Evolutionary conservation across 1,140 invertebrate genomes (phyloP), one percentile per base, ranked within the genome.

Genomic region (Saccostrea echinata): DNA sequence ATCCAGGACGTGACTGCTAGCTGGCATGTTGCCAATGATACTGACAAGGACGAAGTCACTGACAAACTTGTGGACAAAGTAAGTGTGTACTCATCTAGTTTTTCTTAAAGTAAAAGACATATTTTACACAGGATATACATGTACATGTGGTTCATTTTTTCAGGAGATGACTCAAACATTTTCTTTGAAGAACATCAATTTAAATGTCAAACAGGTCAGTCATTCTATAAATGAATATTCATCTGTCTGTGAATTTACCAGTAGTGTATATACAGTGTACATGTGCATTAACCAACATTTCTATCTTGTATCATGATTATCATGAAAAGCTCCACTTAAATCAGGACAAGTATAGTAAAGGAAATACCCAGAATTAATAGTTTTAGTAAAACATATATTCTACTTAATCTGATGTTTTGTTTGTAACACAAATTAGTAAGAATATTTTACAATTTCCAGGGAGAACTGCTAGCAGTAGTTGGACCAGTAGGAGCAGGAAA

Each of bases 401-500:
- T 3, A 43, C 4, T 8, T 2, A 1, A 43, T 43, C 43, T 43
- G 4, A 43, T 3, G 55, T 61, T 61, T 61, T 61, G 6, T 21
- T 61, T n/a, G 43, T n/a, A n/a, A 55, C 53, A 55, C 1, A 68
- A 6, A 21, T 16, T 71, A n/a, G 43, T 35, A 86, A 85, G 11
- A 35, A 85, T 57, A n/a, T 30, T 87, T 16, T 21, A 16, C n/a
- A 1, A 87, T 4, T 96, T 96, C 87, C 95, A 96, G 16, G 96
- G 96, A 33, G 95, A 97, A 35, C 91, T 97, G 13, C 94, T 97
- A 0, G 97, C 96, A 0, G 94, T 98, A 12, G 96, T 98, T 64
- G 97, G 97, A 4, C 96, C 96, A 51, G 97, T 98, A 51, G 97
- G 97, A 4, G 95, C 96, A 0, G 97, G 97, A 30, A 98, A 98